Evolutionary conservation across 2,888 invertebrate genomes (phyloP), one percentile per base, ranked within the genome.

Genomic region (Cheilosia vulpina): DNA sequence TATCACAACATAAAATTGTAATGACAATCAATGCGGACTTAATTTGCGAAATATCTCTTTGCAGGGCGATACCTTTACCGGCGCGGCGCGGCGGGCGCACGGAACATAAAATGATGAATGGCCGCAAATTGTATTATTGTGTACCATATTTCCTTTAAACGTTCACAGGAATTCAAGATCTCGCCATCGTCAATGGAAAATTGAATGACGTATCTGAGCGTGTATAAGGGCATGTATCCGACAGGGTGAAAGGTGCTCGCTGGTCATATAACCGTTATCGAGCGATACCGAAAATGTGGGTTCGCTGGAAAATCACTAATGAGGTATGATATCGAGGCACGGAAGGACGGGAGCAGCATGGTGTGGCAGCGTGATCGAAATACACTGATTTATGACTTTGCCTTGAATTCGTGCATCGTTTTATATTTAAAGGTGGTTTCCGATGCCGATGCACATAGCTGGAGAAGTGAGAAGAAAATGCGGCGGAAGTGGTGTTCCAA

Each of bases 1-100:
- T 82, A 82, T 77, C 82, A 82, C 82, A 72, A 77, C 82, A 82
- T 82, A 62, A 72, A 82, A 60, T 55, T 57, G 41, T 72, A 77
- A 50, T 47, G 66, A 77, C 77, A 82, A 62, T 72, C 82, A 78
- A 82, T 72, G 27, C 27, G 82, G 76, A 82, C 45, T 82, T 77
- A 24, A 58, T 71, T 79, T 65, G 45, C 11, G 19, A 19, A 45
- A 68, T 53, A 57, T 68, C 27, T 57, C 41, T 34, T 31, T 7
- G 55, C 68, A 43, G 7, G 1, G 45, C 47, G 34, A 45, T 45
- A 53, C 27, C 38, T 24, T 34, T 17, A 34, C 47, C 60, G 47
- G 53, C 2, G 31, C 60, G 47, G 53, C 2, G 31, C 9, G 31
- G 31, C 31, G 31, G 31, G 9, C 31, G 17, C 21, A 13, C 50